These are phyloP conservation scores for Arrhopalites spinosus DNA, from an alignment of 2,888 invertebrate genomes.

Conservation along the genomic window DNA sequence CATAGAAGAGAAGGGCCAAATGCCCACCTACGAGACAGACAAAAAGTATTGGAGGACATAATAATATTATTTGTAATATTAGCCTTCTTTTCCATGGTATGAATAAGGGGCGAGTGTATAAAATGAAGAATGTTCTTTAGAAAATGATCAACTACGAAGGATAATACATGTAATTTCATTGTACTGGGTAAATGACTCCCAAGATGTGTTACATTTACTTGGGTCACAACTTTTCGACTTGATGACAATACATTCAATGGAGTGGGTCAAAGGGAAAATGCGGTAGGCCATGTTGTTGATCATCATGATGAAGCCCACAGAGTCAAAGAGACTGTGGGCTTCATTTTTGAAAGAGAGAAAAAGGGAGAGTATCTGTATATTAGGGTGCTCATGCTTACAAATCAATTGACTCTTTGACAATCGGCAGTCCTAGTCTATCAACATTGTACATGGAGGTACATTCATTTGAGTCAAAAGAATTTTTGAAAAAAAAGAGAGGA, in stretches of 20 bases:
- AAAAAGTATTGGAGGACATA: no score
- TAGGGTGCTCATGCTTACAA: constrained; percentile 24
- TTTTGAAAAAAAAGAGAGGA: background rate
- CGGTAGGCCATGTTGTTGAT: constrained; percentile 19
- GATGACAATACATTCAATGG: constrained; percentile 7
- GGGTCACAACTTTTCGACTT: constrained; percentile 7
- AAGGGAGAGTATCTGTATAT: no score
- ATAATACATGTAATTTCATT: no score
- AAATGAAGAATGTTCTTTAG: no score
- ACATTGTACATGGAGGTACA: background rate
- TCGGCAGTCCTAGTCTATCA: constrained; percentile 22
- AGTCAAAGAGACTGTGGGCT: background rate
- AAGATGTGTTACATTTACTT: background rate
- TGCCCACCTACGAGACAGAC: no score
- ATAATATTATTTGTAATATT: no score
- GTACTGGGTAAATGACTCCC: no score
- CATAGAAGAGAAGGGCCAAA: no score
- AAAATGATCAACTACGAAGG: no score
- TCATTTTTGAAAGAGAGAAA: no score
- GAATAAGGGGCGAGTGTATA: no score
- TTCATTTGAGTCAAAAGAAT: constrained; percentile 10
- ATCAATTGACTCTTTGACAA: constrained; percentile 30
- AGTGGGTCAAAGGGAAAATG: constrained; percentile 13
- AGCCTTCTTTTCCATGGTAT: no score
- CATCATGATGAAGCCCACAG: background rate